These are phyloP conservation scores for Urocyon cinereoargenteus DNA, from an alignment of 2,797 vertebrate genomes.

Conservation along the genomic window DNA sequence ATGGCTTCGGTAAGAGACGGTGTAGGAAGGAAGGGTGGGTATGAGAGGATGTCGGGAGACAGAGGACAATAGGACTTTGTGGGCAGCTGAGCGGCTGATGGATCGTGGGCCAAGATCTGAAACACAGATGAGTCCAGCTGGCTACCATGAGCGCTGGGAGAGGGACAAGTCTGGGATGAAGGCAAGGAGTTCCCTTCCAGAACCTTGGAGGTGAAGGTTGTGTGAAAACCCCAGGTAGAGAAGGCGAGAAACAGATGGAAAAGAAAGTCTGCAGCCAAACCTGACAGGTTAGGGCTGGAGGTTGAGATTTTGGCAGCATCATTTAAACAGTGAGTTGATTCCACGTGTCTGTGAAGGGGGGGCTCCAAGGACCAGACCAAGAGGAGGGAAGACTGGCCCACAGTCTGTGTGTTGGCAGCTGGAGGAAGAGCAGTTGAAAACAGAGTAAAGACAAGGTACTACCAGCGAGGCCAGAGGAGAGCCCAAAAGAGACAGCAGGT, in stretches of 20 bases:
- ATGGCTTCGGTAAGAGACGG: neutral
- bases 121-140: neutral
- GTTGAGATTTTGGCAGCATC: neutral
- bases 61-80: neutral
- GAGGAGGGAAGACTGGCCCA: neutral
- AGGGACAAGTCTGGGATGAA: neutral
- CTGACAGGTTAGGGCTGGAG: neutral
- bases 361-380: neutral
- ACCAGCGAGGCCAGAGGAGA: neutral
- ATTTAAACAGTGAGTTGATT: neutral
- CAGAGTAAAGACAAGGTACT: neutral
- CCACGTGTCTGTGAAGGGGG: neutral
- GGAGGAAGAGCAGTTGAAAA: neutral
- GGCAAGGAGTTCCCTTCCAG: neutral
- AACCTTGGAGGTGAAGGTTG: neutral
- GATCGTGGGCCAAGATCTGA: neutral
- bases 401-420: fast-evolving
- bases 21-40: neutral
- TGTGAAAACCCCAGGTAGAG: neutral
- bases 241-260: neutral
- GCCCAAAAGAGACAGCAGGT: neutral
- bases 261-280: neutral
- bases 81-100: neutral
- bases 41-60: neutral
- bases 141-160: neutral